phyloP scores from a whole-genome alignment of 2,113 vertebrate genomes.

The Mystacornis crossleyi region DNA sequence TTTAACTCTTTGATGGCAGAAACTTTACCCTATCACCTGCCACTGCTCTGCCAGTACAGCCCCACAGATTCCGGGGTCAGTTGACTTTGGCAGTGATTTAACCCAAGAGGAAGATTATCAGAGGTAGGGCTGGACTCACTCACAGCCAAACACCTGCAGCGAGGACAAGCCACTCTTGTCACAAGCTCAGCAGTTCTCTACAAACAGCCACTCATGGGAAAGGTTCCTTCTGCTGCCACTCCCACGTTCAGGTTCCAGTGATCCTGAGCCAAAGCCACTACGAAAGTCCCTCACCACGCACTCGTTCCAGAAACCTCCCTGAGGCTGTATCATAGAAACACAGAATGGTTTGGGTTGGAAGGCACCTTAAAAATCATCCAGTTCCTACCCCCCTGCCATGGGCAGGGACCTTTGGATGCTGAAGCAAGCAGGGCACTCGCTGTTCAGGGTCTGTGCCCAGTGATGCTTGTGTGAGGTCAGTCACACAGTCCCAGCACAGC shows the following conservation, averaged over 20 bases:
- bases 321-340: background rate
- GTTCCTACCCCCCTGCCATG: background rate
- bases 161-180: background rate
- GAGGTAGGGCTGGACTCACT: background rate
- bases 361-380: background rate
- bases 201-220: background rate
- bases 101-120: background rate
- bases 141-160: slow-evolving; percentile 4
- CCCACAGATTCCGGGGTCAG: accelerated
- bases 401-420: background rate
- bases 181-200: background rate
- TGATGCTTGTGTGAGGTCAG: accelerated
- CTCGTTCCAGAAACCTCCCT: accelerated
- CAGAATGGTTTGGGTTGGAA: background rate
- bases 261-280: background rate
- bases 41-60: background rate
- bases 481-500: background rate
- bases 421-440: background rate
- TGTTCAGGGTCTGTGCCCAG: background rate
- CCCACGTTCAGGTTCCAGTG: background rate
- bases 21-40: background rate
- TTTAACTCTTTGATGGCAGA: slow-evolving; percentile 14
- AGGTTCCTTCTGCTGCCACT: background rate
- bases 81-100: background rate
- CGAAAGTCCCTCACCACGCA: accelerated